These are phyloP conservation scores for Thripadectes ignobilis DNA, from an alignment of 2,797 vertebrate species.

Conservation along the genomic window DNA sequence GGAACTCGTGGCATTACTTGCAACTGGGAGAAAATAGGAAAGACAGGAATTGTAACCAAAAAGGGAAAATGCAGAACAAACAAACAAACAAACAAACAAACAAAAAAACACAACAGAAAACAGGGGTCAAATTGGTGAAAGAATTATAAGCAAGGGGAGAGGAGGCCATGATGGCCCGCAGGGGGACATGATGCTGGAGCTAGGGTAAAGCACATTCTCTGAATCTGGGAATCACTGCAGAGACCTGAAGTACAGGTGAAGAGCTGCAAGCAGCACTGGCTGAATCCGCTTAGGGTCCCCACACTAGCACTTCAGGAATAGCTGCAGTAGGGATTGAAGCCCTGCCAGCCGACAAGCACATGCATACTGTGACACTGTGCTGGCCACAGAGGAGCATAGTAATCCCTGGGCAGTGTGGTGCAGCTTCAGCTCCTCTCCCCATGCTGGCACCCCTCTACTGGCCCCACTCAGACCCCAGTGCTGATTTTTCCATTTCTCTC, in stretches of 20 bases:
- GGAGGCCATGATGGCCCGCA: neutral
- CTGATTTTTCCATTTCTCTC: neutral
- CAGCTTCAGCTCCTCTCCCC: too few relatives aligned
- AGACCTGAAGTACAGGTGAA: neutral
- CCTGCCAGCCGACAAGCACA: neutral
- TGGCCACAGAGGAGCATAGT: accelerated
- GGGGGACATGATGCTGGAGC: neutral
- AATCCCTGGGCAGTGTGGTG: accelerated
- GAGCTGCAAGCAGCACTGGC: accelerated
- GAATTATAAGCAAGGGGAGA: neutral
- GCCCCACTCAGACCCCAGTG: neutral
- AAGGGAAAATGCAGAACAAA: neutral
- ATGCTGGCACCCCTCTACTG: neutral
- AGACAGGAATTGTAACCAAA: neutral
- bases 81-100: too few relatives aligned
- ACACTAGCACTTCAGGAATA: neutral
- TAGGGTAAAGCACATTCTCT: neutral
- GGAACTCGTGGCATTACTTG: neutral
- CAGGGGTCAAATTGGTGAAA: neutral
- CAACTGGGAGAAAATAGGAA: neutral
- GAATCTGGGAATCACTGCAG: neutral
- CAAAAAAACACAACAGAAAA: neutral
- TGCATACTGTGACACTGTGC: accelerated
- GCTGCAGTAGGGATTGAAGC: neutral
- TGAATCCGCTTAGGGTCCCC: accelerated